These are phyloP conservation scores for Heliconius cydno DNA, from an alignment of 2,888 invertebrate genomes.

Conservation along the genomic window DNA sequence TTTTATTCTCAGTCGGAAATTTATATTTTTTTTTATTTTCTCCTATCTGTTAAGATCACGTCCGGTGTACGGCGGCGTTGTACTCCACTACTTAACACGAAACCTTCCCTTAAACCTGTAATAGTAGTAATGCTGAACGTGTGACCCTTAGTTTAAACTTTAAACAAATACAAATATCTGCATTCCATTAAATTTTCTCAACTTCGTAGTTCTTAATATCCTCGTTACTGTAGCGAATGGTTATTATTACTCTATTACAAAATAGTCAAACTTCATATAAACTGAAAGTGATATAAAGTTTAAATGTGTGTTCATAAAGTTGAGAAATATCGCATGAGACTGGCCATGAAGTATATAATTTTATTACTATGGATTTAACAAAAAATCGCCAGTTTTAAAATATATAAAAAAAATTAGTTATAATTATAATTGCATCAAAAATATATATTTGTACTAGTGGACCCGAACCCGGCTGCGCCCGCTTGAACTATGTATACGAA, in stretches of 20 bases:
- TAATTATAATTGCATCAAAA: not conserved
- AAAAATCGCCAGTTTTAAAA: not conserved
- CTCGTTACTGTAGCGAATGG: not conserved
- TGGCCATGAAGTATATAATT: not conserved
- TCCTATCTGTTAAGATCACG: no score
- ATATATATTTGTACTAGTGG: no score
- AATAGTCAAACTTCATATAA: slow-evolving; percentile 8
- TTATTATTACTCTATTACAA: not conserved
- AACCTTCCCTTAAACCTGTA: not conserved
- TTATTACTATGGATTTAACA: not conserved
- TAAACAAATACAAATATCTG: not conserved
- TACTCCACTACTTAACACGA: not conserved
- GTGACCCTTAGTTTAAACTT: not conserved
- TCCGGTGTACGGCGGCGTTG: no score
- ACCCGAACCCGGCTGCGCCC: no score
- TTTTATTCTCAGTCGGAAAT: no score
- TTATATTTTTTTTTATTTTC: no score
- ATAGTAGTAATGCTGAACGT: not conserved
- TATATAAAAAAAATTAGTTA: not conserved
- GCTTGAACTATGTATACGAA: no score
- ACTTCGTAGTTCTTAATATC: not conserved
- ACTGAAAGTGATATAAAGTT: slow-evolving; percentile 7
- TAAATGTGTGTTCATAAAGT: not conserved
- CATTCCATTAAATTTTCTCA: not conserved
- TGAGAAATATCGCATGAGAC: not conserved